A percentile compares a stretch with the other conserved stretches of the same genome.
Conservation (phyloP, 2,113 vertebrate genomes). For the Scophthalmus maximus region DNA sequence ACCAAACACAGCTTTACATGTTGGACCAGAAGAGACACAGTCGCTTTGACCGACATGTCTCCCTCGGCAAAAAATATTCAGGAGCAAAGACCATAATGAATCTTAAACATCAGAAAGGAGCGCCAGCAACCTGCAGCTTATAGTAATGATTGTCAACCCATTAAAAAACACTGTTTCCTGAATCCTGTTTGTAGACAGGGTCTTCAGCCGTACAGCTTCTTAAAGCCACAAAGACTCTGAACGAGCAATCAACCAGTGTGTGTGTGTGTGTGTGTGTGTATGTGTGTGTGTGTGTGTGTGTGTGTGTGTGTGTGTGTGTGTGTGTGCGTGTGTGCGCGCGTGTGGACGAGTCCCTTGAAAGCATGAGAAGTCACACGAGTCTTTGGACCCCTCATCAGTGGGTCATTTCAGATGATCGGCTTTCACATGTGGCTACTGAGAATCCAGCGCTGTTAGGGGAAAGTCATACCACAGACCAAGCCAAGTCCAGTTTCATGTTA, state of each 20-base stretch:
- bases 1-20: too few species aligned
- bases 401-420: conserved; percentile 32
- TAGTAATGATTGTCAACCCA: conserved; percentile 15
- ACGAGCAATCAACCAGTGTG: conserved; percentile 51
- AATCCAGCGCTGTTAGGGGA: background rate
- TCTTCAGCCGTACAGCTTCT: conserved; percentile 34
- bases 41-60: too few species aligned
- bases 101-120: conserved; percentile 10
- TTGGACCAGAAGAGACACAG: too few species aligned
- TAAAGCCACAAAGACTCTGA: conserved; percentile 53
- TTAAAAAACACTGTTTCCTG: conserved; percentile 28
- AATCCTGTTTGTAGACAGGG: background rate
- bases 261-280: background rate
- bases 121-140: conserved; percentile 14
- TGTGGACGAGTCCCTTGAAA: conserved; percentile 42
- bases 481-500: background rate
- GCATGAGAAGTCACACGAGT: conserved; percentile 36
- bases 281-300: conserved; percentile 1
- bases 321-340: background rate
- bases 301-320: background rate
- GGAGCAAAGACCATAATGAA: conserved; percentile 1
- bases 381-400: conserved; percentile 29
- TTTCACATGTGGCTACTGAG: conserved; percentile 34
- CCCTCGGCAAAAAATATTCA: too few species aligned
- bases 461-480: background rate